phyloP scores from a whole-genome alignment of 2,888 invertebrate genomes.

The Agrilus cyanescens region DNA sequence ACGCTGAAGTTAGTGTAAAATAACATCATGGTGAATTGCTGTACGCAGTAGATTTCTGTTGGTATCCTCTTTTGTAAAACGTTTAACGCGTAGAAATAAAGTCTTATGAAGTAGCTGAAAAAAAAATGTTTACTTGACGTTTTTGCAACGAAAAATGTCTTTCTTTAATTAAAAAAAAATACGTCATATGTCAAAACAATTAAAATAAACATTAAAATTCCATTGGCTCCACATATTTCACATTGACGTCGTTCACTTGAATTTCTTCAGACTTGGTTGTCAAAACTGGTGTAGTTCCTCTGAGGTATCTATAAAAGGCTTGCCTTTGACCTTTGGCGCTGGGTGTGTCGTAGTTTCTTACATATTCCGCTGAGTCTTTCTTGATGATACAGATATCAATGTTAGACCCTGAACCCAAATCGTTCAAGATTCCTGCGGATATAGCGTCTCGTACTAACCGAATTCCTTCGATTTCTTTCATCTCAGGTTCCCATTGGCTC shows the following conservation, averaged over 20 bases:
- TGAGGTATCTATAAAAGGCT: slow-evolving; percentile 62
- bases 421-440: slow-evolving; percentile 95
- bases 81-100: slow-evolving; percentile 40
- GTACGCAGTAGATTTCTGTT: slow-evolving; percentile 39
- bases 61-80: slow-evolving; percentile 34
- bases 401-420: slow-evolving; percentile 92
- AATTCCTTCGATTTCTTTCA: slow-evolving; percentile 81
- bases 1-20: slow-evolving; percentile 56
- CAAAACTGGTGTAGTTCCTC: slow-evolving; percentile 68
- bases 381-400: slow-evolving; percentile 91
- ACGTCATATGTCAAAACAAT: too few relatives aligned
- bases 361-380: slow-evolving; percentile 66
- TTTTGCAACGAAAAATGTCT: background rate
- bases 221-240: slow-evolving; percentile 41
- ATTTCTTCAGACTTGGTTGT: slow-evolving; percentile 43
- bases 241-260: slow-evolving; percentile 45
- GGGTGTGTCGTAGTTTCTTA: slow-evolving; percentile 80
- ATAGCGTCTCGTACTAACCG: slow-evolving; percentile 86
- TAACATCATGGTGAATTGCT: slow-evolving; percentile 48
- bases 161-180: too few relatives aligned
- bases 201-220: slow-evolving; percentile 22
- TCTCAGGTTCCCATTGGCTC: slow-evolving; percentile 70
- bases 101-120: slow-evolving; percentile 43
- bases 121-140: slow-evolving; percentile 6
- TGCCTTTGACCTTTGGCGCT: slow-evolving; percentile 65